Conservation (phyloP, 2,797 vertebrate species). For the Tapirus indicus region DNA sequence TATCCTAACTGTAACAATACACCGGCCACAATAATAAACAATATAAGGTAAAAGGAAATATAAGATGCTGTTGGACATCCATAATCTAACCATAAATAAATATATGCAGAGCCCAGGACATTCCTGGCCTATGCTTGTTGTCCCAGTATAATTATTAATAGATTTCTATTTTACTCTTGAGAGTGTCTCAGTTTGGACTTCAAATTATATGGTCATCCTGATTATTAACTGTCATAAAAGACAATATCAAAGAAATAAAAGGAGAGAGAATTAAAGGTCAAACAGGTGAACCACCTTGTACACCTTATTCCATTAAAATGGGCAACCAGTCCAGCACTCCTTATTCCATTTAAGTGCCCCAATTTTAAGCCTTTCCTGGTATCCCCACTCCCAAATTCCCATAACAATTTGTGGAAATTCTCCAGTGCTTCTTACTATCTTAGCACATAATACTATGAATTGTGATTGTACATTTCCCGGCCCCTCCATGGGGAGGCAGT, state of each 20-base stretch:
- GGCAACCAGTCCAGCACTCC: not conserved
- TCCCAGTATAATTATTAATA: not conserved
- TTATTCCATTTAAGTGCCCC: not conserved
- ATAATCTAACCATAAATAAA: conserved; percentile 10
- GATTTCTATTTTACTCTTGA: not conserved
- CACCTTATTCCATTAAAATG: not conserved
- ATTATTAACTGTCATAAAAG: not conserved
- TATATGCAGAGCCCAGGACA: not conserved
- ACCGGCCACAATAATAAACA: not conserved
- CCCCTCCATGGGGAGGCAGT: conserved; percentile 53
- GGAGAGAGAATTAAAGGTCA: not conserved
- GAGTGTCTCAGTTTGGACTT: conserved; percentile 23
- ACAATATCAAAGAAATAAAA: not conserved
- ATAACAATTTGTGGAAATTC: not conserved
- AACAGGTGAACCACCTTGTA: not conserved
- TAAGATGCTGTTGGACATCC: not conserved
- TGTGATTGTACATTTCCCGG: not conserved
- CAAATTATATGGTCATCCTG: not conserved
- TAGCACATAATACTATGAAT: not conserved
- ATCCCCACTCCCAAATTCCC: not conserved
- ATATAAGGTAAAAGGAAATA: not conserved
- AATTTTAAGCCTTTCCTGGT: not conserved
- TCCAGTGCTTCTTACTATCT: not conserved
- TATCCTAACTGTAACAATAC: not conserved
- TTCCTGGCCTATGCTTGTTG: not conserved